phyloP scores from a whole-genome alignment of 1,140 invertebrate genomes.

The Rhopalosiphum maidis region DNA sequence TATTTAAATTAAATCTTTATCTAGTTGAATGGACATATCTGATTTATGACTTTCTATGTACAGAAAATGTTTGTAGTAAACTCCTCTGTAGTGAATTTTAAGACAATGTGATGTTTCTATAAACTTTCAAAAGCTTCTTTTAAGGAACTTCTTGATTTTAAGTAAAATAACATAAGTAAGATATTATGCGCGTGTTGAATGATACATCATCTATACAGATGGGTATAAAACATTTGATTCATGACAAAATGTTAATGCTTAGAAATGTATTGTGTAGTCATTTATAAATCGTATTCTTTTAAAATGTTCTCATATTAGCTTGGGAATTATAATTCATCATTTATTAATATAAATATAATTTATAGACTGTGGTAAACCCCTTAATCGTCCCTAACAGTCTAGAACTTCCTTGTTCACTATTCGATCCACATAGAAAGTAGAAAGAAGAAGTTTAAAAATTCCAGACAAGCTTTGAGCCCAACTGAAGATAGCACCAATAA shows the following conservation, averaged over 20 bases:
- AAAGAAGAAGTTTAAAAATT: no score
- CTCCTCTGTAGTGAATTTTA: neutral
- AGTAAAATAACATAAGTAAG: neutral
- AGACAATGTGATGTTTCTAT: neutral
- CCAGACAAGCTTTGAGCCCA: no score
- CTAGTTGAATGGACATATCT: constrained; percentile 31
- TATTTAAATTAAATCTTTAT: constrained; percentile 4
- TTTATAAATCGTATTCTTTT: neutral
- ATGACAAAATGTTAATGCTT: neutral
- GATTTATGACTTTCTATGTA: neutral
- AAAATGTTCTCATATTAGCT: neutral
- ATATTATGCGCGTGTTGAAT: neutral
- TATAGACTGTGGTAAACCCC: no score
- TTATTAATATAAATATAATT: neutral
- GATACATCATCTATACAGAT: neutral
- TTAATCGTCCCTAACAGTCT: no score
- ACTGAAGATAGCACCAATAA: no score
- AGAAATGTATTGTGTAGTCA: neutral
- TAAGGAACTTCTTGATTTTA: neutral
- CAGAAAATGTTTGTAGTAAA: neutral
- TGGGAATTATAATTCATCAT: neutral
- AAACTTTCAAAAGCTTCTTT: constrained; percentile 18
- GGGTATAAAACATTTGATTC: neutral
- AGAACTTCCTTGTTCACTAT: no score
- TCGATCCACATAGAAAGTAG: no score